Base-by-base conservation (phyloP, 1,140 invertebrate genomes). In the Caerostris darwini region DNA sequence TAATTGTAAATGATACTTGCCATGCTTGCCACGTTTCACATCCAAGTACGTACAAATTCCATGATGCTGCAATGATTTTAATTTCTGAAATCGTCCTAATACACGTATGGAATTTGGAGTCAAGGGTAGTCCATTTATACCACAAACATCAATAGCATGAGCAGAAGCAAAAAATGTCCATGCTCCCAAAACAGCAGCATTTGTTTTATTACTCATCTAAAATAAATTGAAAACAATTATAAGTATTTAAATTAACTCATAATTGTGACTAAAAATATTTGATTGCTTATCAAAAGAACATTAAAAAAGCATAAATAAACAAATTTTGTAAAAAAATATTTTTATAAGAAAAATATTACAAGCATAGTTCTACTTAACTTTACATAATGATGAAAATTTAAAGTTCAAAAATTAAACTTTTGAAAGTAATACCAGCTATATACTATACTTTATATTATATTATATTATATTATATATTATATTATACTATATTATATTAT, bases 101-200 rank as follows among this genome's bases (percentile, higher is more conserved):
- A 99, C 99, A 92, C 98, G 98, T 90, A 99, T 99, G 1, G 99
- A 99, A 96, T 99, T 99, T 34, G 99, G 99, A 3, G 99, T 99
- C 12, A 99, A 96, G 0, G 99, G 99, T 59, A 99, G 96, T 17
- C 99, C 99, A 96, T 99, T 99, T 92, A 98, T 98, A 8, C 99
- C 99, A 96, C 99, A 99, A 90, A 98, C 97, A 96, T 99, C 99
- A 94, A 98, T 97, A 67, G 98, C 97, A 96, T 94, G 94, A 53
- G 94, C 69, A 58, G 94, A 94, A 86, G 94, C 94, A 94, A 94
- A 94, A 87, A 94, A 95, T 56, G 94, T 95, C 94, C 94, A 94
- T 17, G 94, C 88, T 64, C 94, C 94, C 14, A 95, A 81, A 7
- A 94, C 69, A 54, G 86, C 34, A 54, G 67, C 3, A 54, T 81